phyloP scores from a whole-genome alignment of 1,140 invertebrate genomes.

The Elysia chlorotica region DNA sequence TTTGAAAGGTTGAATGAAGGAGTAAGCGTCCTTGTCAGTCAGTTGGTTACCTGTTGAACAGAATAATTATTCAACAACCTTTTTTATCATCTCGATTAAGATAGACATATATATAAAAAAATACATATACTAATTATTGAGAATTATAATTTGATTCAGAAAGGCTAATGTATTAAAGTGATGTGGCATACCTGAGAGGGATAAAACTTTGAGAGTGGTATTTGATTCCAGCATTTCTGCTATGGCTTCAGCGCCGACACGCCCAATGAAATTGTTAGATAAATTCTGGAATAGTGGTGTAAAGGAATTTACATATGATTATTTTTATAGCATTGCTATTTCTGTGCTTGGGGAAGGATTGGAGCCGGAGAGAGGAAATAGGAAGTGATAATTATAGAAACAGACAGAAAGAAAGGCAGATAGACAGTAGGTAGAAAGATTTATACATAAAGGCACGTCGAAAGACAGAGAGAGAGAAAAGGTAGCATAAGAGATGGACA shows the following conservation, averaged over 20 bases:
- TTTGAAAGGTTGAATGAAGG: constrained; percentile 41
- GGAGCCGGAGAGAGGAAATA: no score
- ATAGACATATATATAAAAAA: no score
- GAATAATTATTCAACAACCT: no score
- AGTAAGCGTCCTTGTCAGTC: constrained; percentile 34
- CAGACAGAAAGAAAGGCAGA: neutral
- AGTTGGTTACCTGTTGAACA: constrained; percentile 43
- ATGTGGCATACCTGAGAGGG: constrained; percentile 42
- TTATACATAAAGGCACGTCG: no score
- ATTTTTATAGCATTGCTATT: neutral
- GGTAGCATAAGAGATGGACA: no score
- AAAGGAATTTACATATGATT: neutral
- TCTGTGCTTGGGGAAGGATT: no score
- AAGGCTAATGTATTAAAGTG: no score
- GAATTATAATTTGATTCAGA: no score
- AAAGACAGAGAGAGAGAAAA: no score
- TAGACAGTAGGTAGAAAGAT: neutral
- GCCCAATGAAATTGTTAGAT: constrained; percentile 45
- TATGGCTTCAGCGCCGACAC: constrained; percentile 33
- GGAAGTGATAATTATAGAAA: neutral
- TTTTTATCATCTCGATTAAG: no score
- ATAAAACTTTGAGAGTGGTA: constrained; percentile 45
- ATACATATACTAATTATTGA: no score
- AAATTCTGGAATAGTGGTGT: constrained; percentile 36
- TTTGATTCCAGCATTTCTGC: constrained; percentile 47